These are phyloP conservation scores for Crenichthys baileyi DNA, from an alignment of 2,797 vertebrate species.

Conservation along the genomic window DNA sequence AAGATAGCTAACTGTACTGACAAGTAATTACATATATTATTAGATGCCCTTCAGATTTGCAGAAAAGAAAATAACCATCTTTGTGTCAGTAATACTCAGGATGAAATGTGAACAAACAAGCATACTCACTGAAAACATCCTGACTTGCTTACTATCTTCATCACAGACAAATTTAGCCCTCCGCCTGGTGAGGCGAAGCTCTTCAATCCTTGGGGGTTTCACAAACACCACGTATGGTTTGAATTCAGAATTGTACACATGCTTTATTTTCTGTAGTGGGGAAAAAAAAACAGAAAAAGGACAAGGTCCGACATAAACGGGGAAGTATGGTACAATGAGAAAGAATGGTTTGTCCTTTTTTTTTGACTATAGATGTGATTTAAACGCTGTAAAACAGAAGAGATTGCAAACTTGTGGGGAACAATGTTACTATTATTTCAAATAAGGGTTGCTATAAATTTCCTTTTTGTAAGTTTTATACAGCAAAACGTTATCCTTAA, in stretches of 20 bases:
- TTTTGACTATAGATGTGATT: background rate
- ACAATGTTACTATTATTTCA: background rate
- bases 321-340: background rate
- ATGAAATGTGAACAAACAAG: background rate
- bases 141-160: conserved; percentile 80
- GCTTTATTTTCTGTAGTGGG: conserved; percentile 86
- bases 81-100: background rate
- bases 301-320: background rate
- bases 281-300: no score
- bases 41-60: background rate
- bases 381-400: background rate
- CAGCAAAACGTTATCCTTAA: background rate
- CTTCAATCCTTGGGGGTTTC: conserved; percentile 90
- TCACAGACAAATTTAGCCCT: conserved; percentile 88
- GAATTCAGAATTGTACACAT: conserved; percentile 88
- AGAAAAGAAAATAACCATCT: conserved; percentile 11
- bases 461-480: background rate
- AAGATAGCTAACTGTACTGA: background rate
- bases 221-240: conserved; percentile 96
- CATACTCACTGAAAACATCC: conserved; percentile 87
- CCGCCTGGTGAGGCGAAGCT: conserved; percentile 89
- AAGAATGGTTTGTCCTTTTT: background rate
- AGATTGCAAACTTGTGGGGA: background rate
- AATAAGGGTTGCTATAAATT: background rate
- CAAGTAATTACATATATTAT: background rate